Conservation (phyloP, 2,113 vertebrate genomes). For the Ictalurus furcatus region DNA sequence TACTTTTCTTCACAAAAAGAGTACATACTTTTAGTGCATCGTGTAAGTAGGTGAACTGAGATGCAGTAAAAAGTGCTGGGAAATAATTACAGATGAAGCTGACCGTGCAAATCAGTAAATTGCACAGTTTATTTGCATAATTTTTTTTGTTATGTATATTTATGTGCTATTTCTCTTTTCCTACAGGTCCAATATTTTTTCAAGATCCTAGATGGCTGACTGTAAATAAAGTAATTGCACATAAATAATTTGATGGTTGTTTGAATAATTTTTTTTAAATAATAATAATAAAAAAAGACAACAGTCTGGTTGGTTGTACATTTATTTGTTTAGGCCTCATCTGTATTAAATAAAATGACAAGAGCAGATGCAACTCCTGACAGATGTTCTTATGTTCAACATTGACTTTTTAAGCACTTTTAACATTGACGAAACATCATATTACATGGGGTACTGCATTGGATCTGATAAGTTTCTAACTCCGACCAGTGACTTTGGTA, state of each 20-base stretch:
- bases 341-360: conserved; percentile 95
- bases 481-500: conserved; percentile 99
- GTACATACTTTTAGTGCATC: too few species aligned
- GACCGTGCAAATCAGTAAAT: too few species aligned
- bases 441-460: conserved; percentile 94
- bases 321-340: conserved; percentile 89
- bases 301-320: conserved; percentile 63
- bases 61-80: background rate
- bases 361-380: conserved; percentile 85
- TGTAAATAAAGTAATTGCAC: conserved; percentile 44
- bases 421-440: conserved; percentile 83
- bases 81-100: background rate
- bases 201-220: conserved; percentile 82
- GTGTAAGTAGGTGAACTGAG: too few species aligned
- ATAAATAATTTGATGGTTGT: background rate
- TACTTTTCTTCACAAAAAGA: too few species aligned
- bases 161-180: conserved; percentile 37
- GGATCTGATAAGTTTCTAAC: conserved; percentile 87
- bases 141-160: background rate
- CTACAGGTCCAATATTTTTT: conserved; percentile 94
- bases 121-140: background rate
- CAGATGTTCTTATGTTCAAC: conserved; percentile 88
- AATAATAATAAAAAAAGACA: conserved; percentile 41
- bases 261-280: conserved; percentile 51
- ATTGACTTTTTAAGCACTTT: conserved; percentile 84